Evolutionary conservation across 2,113 vertebrate genomes (phyloP).

Genomic region (Rhinopomastus cyanomelas): DNA sequence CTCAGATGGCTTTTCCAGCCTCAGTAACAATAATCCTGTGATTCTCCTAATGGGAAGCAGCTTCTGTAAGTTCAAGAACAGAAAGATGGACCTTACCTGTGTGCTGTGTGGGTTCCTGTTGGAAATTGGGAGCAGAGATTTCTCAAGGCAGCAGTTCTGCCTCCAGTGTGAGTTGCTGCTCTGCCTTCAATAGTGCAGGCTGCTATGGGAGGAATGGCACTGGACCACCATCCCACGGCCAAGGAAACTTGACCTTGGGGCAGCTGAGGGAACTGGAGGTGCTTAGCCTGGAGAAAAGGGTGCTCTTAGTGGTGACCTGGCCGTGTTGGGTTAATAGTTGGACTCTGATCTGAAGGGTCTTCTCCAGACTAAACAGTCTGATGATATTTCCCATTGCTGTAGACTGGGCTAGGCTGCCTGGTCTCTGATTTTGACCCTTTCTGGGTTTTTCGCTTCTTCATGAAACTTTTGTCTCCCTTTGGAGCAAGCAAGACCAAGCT

Average conservation of each 20-base stretch:
- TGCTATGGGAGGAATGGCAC: accelerated
- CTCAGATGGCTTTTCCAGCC: too few relatives aligned
- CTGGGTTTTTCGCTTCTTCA: accelerated
- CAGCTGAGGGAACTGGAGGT: too few relatives aligned
- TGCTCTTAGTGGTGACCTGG: not conserved
- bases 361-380: too few relatives aligned
- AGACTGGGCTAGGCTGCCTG: not conserved
- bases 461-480: accelerated
- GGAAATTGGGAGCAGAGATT: not conserved
- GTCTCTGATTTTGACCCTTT: not conserved
- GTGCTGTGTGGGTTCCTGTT: too few relatives aligned
- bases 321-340: not conserved
- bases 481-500: not conserved
- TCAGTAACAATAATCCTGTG: too few relatives aligned
- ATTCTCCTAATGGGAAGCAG: not conserved
- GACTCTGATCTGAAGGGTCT: too few relatives aligned
- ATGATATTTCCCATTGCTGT: accelerated
- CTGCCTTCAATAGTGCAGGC: accelerated
- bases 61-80: not conserved
- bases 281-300: not conserved
- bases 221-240: not conserved
- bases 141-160: not conserved
- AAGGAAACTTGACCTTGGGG: too few relatives aligned
- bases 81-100: not conserved
- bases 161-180: not conserved